Evolutionary conservation across 2,888 invertebrate genomes (phyloP).

Genomic region (Spisula solida): DNA sequence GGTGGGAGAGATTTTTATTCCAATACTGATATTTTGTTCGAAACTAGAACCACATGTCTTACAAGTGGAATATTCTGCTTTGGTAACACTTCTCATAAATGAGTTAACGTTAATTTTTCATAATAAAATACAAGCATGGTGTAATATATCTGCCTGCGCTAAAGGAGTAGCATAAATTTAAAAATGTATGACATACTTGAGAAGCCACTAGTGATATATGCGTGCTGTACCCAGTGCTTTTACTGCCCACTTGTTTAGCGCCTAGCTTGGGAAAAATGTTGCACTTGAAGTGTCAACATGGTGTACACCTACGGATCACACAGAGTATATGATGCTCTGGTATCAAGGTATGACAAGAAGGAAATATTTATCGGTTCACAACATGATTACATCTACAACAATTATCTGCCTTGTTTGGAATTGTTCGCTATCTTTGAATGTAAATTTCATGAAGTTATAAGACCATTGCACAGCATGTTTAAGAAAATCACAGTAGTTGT

Average conservation of each 20-base stretch:
- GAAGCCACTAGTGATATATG: neutral
- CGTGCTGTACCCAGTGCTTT: neutral
- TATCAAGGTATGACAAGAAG: too few relatives aligned
- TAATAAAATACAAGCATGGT: neutral
- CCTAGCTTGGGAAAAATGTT: neutral
- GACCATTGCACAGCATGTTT: too few relatives aligned
- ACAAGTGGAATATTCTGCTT: neutral
- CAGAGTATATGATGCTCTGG: neutral
- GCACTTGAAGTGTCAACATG: neutral
- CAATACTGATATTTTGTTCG: neutral
- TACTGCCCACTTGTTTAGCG: slow-evolving; percentile 8
- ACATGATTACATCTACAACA: too few relatives aligned
- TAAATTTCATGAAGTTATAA: too few relatives aligned
- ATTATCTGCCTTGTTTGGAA: too few relatives aligned
- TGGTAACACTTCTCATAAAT: neutral
- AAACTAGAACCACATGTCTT: neutral
- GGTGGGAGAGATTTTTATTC: neutral
- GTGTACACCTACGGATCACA: neutral
- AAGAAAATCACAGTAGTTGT: too few relatives aligned
- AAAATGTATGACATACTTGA: slow-evolving; percentile 9
- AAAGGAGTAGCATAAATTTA: neutral
- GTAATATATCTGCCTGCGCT: neutral
- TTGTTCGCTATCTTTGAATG: too few relatives aligned
- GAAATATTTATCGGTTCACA: too few relatives aligned
- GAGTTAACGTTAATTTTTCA: neutral